A percentile compares a stretch with the other conserved stretches of the same genome.
These are phyloP conservation scores for Drosophila asahinai DNA, from an alignment of 1,140 invertebrate genomes.

Conservation along the genomic window DNA sequence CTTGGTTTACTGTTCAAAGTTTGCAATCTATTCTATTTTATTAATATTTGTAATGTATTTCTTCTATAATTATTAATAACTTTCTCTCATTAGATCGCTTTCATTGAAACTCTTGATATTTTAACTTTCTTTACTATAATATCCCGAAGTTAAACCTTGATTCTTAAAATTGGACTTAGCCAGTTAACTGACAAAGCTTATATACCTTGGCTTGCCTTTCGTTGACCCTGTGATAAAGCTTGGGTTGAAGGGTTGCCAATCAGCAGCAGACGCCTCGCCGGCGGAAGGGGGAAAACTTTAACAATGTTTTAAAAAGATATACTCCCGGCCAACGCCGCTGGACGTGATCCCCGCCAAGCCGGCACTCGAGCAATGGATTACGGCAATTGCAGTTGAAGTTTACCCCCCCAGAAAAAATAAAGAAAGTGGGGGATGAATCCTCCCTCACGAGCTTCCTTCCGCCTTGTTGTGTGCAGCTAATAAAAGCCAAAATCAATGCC, in stretches of 20 bases:
- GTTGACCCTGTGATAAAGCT: slow-evolving; percentile 14
- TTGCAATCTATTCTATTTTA: no score
- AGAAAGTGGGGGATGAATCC: slow-evolving; percentile 15
- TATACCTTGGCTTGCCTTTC: slow-evolving; percentile 11
- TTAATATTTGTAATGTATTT: no score
- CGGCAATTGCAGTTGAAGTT: slow-evolving; percentile 75
- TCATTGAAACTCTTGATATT: background rate
- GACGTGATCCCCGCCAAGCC: slow-evolving; percentile 70
- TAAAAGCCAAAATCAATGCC: slow-evolving; percentile 82
- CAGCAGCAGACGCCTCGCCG: slow-evolving; percentile 38
- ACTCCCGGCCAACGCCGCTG: slow-evolving; percentile 68
- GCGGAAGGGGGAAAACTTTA: slow-evolving; percentile 62
- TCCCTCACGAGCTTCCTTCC: slow-evolving; percentile 4
- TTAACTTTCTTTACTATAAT: background rate
- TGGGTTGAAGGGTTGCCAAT: slow-evolving; percentile 48
- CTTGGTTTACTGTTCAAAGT: background rate
- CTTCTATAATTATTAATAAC: no score
- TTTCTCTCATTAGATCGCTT: no score
- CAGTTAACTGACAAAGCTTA: background rate
- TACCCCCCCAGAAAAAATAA: background rate
- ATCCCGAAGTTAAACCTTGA: background rate
- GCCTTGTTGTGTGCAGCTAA: slow-evolving; percentile 67
- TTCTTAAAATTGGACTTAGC: background rate
- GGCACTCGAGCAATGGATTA: slow-evolving; percentile 76
- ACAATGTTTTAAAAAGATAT: slow-evolving; percentile 83